phyloP scores from a whole-genome alignment of 1,140 invertebrate genomes.

The Cydia amplana region DNA sequence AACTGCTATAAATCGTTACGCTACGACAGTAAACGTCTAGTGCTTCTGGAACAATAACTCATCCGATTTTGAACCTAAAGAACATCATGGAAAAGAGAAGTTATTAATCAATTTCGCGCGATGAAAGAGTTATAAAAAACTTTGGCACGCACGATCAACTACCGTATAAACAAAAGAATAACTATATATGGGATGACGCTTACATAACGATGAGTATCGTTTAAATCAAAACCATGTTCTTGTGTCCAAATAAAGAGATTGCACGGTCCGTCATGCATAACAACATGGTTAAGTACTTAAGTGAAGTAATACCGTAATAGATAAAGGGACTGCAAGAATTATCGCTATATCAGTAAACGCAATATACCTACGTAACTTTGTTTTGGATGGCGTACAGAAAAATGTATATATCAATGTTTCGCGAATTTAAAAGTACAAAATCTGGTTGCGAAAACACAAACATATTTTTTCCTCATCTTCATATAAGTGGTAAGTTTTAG shows the following conservation, averaged over 20 bases:
- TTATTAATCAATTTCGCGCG: neutral
- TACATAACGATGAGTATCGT: neutral
- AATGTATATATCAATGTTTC: too few species aligned
- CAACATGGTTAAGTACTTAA: conserved; percentile 18
- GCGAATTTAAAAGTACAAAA: too few species aligned
- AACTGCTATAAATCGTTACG: conserved; percentile 16
- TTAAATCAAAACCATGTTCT: conserved; percentile 19
- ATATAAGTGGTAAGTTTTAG: too few species aligned
- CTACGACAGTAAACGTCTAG: conserved; percentile 7
- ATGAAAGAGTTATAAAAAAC: neutral
- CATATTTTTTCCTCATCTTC: too few species aligned
- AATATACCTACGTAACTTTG: neutral
- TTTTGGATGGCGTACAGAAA: neutral
- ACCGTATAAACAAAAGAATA: neutral
- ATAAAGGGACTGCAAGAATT: neutral
- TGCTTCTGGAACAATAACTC: neutral
- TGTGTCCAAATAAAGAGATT: conserved; percentile 16
- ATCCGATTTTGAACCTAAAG: neutral
- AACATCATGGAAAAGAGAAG: neutral
- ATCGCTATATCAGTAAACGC: neutral
- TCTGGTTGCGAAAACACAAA: too few species aligned
- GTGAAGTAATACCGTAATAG: neutral
- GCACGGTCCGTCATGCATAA: conserved; percentile 5
- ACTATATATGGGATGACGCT: conserved; percentile 9
- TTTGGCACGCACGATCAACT: neutral